Percentiles rank a stretch among this genome's conserved stretches.
phyloP scores from a whole-genome alignment of 2,888 invertebrate genomes.

The Loripinus fragilis region DNA sequence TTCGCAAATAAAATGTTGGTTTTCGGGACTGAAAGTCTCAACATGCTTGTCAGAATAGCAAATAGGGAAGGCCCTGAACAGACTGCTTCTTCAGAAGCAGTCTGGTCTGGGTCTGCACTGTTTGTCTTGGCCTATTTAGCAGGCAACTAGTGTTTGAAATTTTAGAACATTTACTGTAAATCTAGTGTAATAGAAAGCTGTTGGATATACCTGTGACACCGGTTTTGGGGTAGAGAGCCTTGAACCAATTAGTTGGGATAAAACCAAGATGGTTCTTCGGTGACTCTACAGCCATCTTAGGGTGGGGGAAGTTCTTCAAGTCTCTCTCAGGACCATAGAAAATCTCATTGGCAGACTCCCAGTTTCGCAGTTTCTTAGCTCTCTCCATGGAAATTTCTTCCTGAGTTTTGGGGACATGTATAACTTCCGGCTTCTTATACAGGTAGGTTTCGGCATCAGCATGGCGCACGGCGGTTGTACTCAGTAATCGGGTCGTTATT shows the following conservation, averaged over 20 bases:
- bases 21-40: too few species aligned
- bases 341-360: conserved; percentile 78
- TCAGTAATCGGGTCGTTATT: not conserved
- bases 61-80: too few species aligned
- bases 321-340: conserved; percentile 87
- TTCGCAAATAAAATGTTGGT: too few species aligned
- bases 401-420: conserved; percentile 8
- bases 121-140: too few species aligned
- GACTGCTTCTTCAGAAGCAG: too few species aligned
- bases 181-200: too few species aligned
- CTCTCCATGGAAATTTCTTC: conserved; percentile 18
- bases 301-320: conserved; percentile 90
- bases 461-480: not conserved
- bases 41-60: too few species aligned
- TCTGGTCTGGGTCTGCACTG: too few species aligned
- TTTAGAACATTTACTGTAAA: too few species aligned
- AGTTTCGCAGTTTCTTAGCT: conserved; percentile 52
- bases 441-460: not conserved
- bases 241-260: conserved; percentile 98
- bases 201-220: conserved; percentile 89
- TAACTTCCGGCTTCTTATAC: not conserved
- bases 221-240: conserved; percentile 97
- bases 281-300: conserved; percentile 88
- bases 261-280: conserved; percentile 93
- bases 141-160: too few species aligned